These are phyloP conservation scores for Onychostruthus taczanowskii DNA, from an alignment of 2,113 vertebrate species.

Conservation along the genomic window DNA sequence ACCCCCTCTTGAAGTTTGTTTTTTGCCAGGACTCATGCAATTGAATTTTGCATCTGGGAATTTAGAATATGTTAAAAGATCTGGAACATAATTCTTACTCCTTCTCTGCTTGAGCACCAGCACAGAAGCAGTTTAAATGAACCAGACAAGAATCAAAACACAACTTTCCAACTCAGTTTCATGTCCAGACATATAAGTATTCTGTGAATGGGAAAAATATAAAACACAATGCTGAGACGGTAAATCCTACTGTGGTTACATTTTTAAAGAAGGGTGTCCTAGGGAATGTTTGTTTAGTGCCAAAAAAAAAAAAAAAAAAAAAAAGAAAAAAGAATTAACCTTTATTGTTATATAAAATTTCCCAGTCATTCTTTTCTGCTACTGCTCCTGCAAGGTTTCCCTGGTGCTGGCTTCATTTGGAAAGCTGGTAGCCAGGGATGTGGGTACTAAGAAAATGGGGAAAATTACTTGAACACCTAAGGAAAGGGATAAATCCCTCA, in stretches of 20 bases:
- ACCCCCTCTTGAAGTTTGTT: not conserved
- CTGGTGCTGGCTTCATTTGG: not conserved
- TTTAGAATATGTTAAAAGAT: not conserved
- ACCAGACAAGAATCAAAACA: constrained; percentile 31
- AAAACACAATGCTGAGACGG: not conserved
- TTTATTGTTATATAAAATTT: not conserved
- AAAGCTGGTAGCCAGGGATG: not conserved
- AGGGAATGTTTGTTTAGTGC: not conserved
- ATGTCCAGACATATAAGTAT: constrained; percentile 22
- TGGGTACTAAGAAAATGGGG: not conserved
- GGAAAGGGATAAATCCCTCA: not conserved
- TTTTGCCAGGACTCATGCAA: not conserved
- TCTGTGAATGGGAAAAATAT: constrained; percentile 40
- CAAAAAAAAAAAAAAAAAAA: not conserved
- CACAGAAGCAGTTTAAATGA: not conserved
- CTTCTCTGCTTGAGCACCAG: not conserved
- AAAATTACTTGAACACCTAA: not conserved
- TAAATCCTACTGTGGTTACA: constrained; percentile 29
- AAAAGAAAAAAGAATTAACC: not conserved
- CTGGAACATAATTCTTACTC: not conserved
- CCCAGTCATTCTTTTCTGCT: not conserved
- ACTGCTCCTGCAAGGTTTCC: not conserved
- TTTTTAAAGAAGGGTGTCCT: constrained; percentile 9
- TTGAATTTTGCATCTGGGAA: not conserved
- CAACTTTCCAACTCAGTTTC: not conserved